Percentiles rank a stretch among this genome's conserved stretches.
These are phyloP conservation scores for Saxidomus purpurata DNA, from an alignment of 1,140 invertebrate species.

Conservation along the genomic window DNA sequence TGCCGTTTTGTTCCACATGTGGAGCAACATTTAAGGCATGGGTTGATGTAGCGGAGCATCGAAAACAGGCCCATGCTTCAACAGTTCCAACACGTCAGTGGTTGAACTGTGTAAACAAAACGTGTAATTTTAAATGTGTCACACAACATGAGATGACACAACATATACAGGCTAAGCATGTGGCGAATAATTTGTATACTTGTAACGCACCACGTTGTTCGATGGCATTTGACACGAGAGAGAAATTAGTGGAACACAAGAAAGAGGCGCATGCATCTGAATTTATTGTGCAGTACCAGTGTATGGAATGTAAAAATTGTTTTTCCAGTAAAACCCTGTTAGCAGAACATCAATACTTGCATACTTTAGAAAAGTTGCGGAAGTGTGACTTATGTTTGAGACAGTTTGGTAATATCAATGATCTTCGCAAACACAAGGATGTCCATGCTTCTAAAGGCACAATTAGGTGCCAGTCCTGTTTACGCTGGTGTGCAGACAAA, in stretches of 20 bases:
- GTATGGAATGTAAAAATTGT: constrained; percentile 60
- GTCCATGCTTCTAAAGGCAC: constrained; percentile 49
- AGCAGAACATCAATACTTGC: constrained; percentile 64
- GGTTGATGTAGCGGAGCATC: constrained; percentile 48
- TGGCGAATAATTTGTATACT: constrained; percentile 26
- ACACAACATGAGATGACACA: constrained; percentile 41
- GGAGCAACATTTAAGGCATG: constrained; percentile 39
- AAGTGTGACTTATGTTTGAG: constrained; percentile 62
- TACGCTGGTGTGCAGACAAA: constrained; percentile 44
- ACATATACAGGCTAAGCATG: constrained; percentile 52
- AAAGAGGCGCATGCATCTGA: constrained; percentile 57
- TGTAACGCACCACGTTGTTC: constrained; percentile 48
- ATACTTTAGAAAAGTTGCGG: constrained; percentile 54
- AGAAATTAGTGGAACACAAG: constrained; percentile 41
- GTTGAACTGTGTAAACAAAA: constrained; percentile 46
- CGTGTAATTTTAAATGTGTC: constrained; percentile 45
- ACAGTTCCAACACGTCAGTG: constrained; percentile 7
- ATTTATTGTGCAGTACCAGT: constrained; percentile 65
- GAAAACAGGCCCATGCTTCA: constrained; percentile 8
- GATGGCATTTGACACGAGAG: constrained; percentile 1
- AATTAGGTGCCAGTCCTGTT: constrained; percentile 30
- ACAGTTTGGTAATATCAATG: constrained; percentile 28
- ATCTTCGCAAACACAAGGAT: constrained; percentile 42
- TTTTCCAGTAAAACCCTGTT: constrained; percentile 58
- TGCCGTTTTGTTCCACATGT: constrained; percentile 40